These are phyloP conservation scores for Idris sp. DNA, from an alignment of 1,140 invertebrate genomes.

Conservation along the genomic window DNA sequence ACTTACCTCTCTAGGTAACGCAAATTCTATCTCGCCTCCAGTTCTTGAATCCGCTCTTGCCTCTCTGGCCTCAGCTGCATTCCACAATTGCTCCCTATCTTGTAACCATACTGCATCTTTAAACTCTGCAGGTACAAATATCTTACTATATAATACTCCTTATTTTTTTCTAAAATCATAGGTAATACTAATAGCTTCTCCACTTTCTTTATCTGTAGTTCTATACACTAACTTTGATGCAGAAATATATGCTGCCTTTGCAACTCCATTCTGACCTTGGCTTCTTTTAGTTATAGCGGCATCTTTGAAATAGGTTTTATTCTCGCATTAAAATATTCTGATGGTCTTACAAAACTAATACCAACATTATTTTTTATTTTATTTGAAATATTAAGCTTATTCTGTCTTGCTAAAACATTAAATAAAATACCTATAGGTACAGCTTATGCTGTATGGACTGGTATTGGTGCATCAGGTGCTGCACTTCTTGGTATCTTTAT, in stretches of 20 bases:
- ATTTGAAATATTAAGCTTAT: too few species aligned
- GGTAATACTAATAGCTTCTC: conserved; percentile 4
- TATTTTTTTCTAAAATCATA: conserved; percentile 6
- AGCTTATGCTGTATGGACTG: too few species aligned
- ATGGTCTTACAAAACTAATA: too few species aligned
- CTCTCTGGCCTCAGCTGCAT: not conserved
- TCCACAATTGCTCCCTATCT: conserved; percentile 7
- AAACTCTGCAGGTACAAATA: conserved; percentile 7
- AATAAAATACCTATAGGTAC: too few species aligned
- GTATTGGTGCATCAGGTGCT: too few species aligned
- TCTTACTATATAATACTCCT: conserved; percentile 8
- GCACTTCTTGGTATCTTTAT: too few species aligned
- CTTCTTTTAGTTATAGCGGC: too few species aligned
- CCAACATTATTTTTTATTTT: too few species aligned
- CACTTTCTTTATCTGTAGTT: conserved; percentile 5
- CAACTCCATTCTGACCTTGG: conserved; percentile 1
- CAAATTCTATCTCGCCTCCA: not conserved
- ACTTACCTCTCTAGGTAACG: conserved; percentile 1
- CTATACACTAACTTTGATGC: conserved; percentile 1
- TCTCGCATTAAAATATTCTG: too few species aligned
- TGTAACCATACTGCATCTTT: conserved; percentile 5
- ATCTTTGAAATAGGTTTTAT: too few species aligned
- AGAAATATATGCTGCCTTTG: not conserved
- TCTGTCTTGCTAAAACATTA: too few species aligned
- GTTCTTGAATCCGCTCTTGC: not conserved